Base-by-base conservation (phyloP, 1,140 invertebrate genomes). In the Drosophila santomea region DNA sequence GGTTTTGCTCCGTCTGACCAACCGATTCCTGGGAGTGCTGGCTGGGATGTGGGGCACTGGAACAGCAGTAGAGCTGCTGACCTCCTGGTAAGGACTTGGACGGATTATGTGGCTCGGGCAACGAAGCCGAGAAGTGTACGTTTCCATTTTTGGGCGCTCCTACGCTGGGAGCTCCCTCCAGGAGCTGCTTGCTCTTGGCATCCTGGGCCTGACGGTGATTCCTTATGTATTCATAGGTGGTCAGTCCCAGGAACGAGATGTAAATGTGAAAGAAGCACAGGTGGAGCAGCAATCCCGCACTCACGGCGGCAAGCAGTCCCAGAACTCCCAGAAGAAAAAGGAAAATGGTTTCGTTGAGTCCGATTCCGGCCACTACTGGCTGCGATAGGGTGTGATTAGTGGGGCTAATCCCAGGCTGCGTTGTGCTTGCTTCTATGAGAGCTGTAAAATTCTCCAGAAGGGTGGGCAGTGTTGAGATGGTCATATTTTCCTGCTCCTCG, bases 191-290 rank as follows among this genome's bases (percentile, higher is more conserved):
- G 36, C 80, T 69, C 44, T 90, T 92, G 20, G 88, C 82, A 62
- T 91, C 91, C 59, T 91, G 85, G 3, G 78, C 81, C 78, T 91
- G 93, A 0, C 95, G 91, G 78, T 95, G 95, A 57, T 94, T 95
- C 2, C 95, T 91, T 44, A 97, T 96, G 91, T 98, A 98, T 91
- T 98, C 97, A 92, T 98, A 98, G 0, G 97, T 98, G 6, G 97
- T 98, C 15, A 98, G 93, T 0, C 97, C 97, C 57, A 97, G 93
- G 69, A 95, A 95, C 8, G 95, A 96, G 85, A 98, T 97, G 92
- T 98, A 98, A 45, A 97, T 95, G 93, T 98, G 97, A 93, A 98
- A 98, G 91, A 96, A 96, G 90, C 97, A 97, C 23, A 99, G 93
- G 93, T 99, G 98, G 17, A 97, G 93, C 10, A 99, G 93, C 20